Evolutionary conservation across 1,140 invertebrate genomes (phyloP).

Genomic region (Drosophila seguyi): DNA sequence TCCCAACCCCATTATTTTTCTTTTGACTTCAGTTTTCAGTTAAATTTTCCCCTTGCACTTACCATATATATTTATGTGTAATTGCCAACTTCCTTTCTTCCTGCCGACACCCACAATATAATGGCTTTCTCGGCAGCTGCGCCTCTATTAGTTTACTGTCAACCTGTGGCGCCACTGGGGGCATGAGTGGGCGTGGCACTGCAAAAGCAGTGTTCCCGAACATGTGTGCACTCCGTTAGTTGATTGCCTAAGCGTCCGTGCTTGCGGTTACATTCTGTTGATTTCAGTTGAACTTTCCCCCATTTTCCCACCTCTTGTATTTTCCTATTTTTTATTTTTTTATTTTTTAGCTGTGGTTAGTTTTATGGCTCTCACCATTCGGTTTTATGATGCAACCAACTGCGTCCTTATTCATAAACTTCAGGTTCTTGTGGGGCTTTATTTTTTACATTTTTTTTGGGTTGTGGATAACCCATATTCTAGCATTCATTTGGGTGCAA

Average conservation of each 20-base stretch:
- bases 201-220: constrained; percentile 34
- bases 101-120: constrained; percentile 4
- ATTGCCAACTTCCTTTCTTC: neutral
- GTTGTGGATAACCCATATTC: constrained; percentile 22
- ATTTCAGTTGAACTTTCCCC: constrained; percentile 44
- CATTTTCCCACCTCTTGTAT: constrained; percentile 18
- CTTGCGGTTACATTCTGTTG: constrained; percentile 39
- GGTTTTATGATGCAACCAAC: constrained; percentile 46
- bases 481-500: constrained; percentile 44
- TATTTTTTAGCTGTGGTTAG: constrained; percentile 52
- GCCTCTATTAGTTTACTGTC: constrained; percentile 72
- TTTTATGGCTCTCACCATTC: constrained; percentile 57
- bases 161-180: constrained; percentile 53
- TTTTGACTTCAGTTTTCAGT: neutral
- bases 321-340: constrained; percentile 10
- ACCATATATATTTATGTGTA: constrained; percentile 19
- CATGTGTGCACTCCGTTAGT: constrained; percentile 63
- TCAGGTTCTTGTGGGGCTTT: constrained; percentile 27
- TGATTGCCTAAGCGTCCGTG: constrained; percentile 59
- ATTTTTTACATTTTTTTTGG: constrained; percentile 17
- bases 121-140: constrained; percentile 56
- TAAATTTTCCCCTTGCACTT: constrained; percentile 16
- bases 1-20: no score
- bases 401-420: constrained; percentile 57
- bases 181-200: constrained; percentile 9